Base-by-base conservation (phyloP, 2,113 vertebrate species). In the Cnemophilus loriae region DNA sequence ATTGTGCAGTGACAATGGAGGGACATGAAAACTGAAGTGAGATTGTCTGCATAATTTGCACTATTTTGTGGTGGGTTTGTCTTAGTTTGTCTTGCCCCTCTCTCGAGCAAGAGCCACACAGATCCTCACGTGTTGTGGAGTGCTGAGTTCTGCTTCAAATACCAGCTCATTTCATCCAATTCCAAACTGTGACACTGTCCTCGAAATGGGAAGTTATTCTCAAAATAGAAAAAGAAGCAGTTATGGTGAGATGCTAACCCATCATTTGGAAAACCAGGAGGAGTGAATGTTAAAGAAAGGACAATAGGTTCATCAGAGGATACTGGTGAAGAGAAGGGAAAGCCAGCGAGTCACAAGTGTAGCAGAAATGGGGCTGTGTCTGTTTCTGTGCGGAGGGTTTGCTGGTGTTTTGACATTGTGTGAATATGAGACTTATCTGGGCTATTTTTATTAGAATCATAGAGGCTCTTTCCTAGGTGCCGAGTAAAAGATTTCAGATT, bases 381-480 rank as follows among this genome's bases (percentile, higher is more conserved):
- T 52, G 15, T 6, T 6, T 6, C 6, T 15, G 23, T 12, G 2
- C 3, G 47, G 33, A 52, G 37, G 26, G 16, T 6, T 35, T 44
- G 61, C 52, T 70, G 64, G 0, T 26, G 49, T 13, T 77, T 7
- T 6, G 46, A 28, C 47, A 3, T 10, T 46, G 42, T 65, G 41
- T 81, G 89, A 94, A 19, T 35, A 23, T 16, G 63, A 70, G 80
- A 60, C 32, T 37, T 57, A 9, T 5, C 61, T 96, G 95, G 88
- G 90, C 81, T 92, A 18, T 41, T 93, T 32, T 47, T 16, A 9
- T 24, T 52, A 9, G 46, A 78, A 11, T 18, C 64, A 26, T 9
- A 83, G 84, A 65, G 53, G 9, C 47, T 93, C 16, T 96, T 97
- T 92, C 78, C 86, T 76, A 21, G 17, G 24, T 67, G 94, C 77